Conservation (phyloP, 2,888 invertebrate genomes). For the Drosophila pegasa region DNA sequence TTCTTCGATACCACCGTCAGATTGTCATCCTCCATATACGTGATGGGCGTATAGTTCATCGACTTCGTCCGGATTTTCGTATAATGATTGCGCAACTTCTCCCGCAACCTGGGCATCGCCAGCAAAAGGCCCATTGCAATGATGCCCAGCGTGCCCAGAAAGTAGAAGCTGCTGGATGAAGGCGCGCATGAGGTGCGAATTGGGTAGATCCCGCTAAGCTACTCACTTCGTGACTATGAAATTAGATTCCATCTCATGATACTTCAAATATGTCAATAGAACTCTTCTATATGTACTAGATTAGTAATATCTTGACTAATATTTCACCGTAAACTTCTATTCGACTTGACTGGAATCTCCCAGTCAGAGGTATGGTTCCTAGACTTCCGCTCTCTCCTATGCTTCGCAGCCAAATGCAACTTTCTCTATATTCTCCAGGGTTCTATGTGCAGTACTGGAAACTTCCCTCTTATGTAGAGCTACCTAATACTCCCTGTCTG, state of each 20-base stretch:
- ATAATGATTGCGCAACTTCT: neutral
- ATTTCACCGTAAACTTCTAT: constrained; percentile 1
- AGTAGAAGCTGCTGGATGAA: constrained; percentile 5
- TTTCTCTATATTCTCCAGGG: neutral
- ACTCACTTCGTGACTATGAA: constrained; percentile 6
- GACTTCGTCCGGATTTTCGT: neutral
- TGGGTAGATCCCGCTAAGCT: neutral
- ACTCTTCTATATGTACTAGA: neutral
- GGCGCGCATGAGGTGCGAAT: neutral
- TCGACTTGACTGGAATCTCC: too few species aligned
- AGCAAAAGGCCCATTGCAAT: constrained; percentile 3
- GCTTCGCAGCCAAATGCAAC: neutral
- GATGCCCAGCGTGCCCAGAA: neutral
- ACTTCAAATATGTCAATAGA: too few species aligned
- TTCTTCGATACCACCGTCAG: constrained; percentile 28
- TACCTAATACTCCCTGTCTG: neutral
- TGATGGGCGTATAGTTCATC: constrained; percentile 31
- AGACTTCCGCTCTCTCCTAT: neutral
- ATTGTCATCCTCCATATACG: constrained; percentile 7
- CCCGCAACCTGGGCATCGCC: neutral
- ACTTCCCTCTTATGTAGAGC: constrained; percentile 2
- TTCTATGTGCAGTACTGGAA: constrained; percentile 1
- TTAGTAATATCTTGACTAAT: neutral
- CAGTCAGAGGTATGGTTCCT: neutral
- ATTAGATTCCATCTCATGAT: constrained; percentile 1